Conservation (phyloP, 1,140 invertebrate genomes). For the Heliothis subflexa region DNA sequence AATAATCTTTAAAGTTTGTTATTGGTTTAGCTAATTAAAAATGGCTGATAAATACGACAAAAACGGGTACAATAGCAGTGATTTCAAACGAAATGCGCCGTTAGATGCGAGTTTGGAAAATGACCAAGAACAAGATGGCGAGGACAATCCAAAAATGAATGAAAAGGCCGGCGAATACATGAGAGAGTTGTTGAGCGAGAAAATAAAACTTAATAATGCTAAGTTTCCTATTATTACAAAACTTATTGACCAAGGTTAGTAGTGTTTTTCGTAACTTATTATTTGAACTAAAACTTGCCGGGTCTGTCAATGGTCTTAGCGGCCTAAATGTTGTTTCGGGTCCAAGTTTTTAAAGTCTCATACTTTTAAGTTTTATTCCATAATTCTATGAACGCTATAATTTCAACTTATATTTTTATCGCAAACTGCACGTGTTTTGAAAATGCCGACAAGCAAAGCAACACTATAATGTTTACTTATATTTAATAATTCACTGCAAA, state of each 20-base stretch:
- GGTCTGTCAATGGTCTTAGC: too few relatives aligned
- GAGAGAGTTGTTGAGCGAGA: conserved; percentile 91
- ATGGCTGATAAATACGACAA: conserved; percentile 79
- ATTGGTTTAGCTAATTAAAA: background rate
- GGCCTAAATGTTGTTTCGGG: too few relatives aligned
- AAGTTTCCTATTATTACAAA: conserved; percentile 90
- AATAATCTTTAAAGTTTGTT: background rate
- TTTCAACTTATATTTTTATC: too few relatives aligned
- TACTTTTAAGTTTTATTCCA: too few relatives aligned
- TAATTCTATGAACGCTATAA: too few relatives aligned
- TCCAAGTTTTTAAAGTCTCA: too few relatives aligned
- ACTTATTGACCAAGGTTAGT: conserved; percentile 90
- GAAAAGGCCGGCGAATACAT: conserved; percentile 93
- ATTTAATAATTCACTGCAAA: too few relatives aligned
- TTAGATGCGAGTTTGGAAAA: conserved; percentile 61
- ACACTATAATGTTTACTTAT: too few relatives aligned
- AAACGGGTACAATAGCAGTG: conserved; percentile 86
- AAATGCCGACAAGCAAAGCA: too few relatives aligned
- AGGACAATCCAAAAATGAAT: conserved; percentile 81
- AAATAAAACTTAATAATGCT: conserved; percentile 89
- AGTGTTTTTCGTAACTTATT: background rate
- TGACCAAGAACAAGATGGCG: conserved; percentile 84
- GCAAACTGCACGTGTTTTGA: too few relatives aligned
- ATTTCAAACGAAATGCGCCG: conserved; percentile 86
- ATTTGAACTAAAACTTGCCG: background rate